phyloP scores from a whole-genome alignment of 2,113 vertebrate genomes.

The Genyomyrus donnyi region DNA sequence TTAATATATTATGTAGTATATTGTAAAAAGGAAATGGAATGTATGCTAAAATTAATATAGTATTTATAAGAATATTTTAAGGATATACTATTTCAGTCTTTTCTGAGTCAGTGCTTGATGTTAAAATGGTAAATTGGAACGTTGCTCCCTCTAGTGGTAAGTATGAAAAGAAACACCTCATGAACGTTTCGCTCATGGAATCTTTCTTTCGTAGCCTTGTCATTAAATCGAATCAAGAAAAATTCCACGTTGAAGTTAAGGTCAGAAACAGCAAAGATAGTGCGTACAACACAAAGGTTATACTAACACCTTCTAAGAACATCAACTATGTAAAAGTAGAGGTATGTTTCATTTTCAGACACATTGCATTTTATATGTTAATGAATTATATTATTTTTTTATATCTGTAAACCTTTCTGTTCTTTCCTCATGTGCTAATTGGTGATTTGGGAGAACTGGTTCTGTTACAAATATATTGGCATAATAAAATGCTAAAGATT shows the following conservation, averaged over 20 bases:
- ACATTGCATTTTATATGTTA: not conserved
- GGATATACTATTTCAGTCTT: not conserved
- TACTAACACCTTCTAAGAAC: constrained; percentile 75
- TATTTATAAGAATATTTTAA: not conserved
- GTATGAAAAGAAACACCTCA: not conserved
- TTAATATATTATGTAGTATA: not conserved
- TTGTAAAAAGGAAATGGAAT: not conserved
- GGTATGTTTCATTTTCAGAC: constrained; percentile 55
- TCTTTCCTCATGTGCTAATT: not conserved
- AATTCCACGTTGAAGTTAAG: constrained; percentile 66
- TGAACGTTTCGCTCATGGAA: not conserved
- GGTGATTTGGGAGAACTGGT: not conserved
- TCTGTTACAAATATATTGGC: not conserved
- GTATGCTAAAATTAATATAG: not conserved
- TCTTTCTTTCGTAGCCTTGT: constrained; percentile 50
- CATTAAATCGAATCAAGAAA: constrained; percentile 70
- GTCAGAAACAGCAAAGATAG: constrained; percentile 79
- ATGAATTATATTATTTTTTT: not conserved
- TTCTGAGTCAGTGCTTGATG: not conserved
- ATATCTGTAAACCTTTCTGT: not conserved
- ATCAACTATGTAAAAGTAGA: constrained; percentile 85
- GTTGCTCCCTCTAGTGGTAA: not conserved
- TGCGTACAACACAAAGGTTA: constrained; percentile 86
- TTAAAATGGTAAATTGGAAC: not conserved
- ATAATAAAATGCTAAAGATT: not conserved